Evolutionary conservation across 1,140 invertebrate genomes (phyloP).

Genomic region (Aphaenogaster rudis): DNA sequence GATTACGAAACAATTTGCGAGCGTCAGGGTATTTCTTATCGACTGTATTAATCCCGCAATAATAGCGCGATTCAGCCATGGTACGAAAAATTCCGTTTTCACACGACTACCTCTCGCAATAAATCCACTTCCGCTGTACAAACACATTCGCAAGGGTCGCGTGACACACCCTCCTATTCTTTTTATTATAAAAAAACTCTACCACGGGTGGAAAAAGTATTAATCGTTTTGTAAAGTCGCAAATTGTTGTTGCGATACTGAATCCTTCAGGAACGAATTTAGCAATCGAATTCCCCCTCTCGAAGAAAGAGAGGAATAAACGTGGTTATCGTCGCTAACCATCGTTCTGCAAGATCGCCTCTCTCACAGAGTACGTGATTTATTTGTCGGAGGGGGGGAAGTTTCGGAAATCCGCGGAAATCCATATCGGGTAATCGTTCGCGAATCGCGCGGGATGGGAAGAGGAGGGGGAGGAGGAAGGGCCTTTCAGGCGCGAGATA

Average conservation of each 20-base stretch:
- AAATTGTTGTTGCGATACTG: not conserved
- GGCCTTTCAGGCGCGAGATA: conserved; percentile 50
- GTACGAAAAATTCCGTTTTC: not conserved
- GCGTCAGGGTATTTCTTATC: not conserved
- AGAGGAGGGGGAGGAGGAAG: not conserved
- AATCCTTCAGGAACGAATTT: not conserved
- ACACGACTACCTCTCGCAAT: not conserved
- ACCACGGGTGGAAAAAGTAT: not conserved
- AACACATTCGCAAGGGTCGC: not conserved
- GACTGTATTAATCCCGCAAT: not conserved
- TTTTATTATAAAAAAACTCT: not conserved
- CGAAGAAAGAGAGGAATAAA: not conserved
- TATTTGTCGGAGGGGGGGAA: not conserved
- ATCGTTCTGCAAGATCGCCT: not conserved
- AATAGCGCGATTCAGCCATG: not conserved
- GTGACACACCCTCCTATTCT: not conserved
- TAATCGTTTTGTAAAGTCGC: not conserved
- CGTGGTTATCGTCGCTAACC: not conserved
- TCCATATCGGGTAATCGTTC: conserved; percentile 31
- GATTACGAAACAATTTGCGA: conserved; percentile 6
- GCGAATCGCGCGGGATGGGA: conserved; percentile 6
- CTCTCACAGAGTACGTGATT: not conserved
- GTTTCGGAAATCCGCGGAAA: conserved; percentile 35
- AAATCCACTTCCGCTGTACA: not conserved
- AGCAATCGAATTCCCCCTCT: not conserved